Evolutionary conservation across 1,140 invertebrate species (phyloP).

Genomic region (Thrips palmi): DNA sequence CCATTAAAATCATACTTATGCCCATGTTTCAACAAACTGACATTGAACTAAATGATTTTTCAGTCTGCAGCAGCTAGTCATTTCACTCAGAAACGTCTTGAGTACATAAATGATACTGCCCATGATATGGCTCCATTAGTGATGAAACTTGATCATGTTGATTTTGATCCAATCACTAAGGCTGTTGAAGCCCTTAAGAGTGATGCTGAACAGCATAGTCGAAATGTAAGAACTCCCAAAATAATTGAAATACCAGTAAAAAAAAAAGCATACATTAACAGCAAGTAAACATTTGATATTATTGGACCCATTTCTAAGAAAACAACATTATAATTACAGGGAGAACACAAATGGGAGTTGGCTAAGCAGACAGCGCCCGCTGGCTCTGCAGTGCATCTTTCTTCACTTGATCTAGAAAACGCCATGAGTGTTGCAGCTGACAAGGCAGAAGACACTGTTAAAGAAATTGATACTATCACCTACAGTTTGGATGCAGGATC

Average conservation of each 20-base stretch:
- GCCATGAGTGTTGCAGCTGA: constrained; percentile 20
- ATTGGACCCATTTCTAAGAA: no score
- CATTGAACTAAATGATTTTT: constrained; percentile 16
- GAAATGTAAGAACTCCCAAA: no score
- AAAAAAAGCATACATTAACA: no score
- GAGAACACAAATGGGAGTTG: no score
- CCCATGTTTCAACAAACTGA: constrained; percentile 9
- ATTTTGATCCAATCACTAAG: constrained; percentile 36
- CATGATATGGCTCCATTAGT: constrained; percentile 42
- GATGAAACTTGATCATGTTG: constrained; percentile 37
- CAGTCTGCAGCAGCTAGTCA: constrained; percentile 51
- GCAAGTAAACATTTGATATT: no score
- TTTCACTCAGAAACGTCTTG: constrained; percentile 55
- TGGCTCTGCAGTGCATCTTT: no score
- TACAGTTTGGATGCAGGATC: constrained; percentile 41
- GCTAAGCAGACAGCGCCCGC: no score
- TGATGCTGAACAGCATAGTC: constrained; percentile 22
- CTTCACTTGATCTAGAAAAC: constrained; percentile 22
- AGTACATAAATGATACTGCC: constrained; percentile 50
- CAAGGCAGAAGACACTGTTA: constrained; percentile 29
- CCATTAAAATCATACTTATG: constrained; percentile 3
- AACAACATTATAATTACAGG: no score
- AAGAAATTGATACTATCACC: constrained; percentile 43
- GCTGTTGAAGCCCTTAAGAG: constrained; percentile 36
- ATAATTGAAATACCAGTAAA: no score